Percentiles rank a stretch among this genome's conserved stretches.
phyloP scores from a whole-genome alignment of 2,797 vertebrate genomes.

The Setipinna tenuifilis region DNA sequence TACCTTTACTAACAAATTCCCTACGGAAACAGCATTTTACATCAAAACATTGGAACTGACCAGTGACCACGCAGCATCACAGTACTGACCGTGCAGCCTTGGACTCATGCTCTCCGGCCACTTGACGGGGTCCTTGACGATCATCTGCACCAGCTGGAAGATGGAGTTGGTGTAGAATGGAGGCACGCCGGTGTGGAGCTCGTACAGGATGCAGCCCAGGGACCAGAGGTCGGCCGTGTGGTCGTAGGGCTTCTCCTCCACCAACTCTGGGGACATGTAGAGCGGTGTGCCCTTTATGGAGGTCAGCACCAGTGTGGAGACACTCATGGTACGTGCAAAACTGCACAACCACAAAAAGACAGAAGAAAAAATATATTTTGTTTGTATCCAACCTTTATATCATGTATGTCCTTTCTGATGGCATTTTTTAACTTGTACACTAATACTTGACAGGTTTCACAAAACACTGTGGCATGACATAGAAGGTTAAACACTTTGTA shows the following conservation, averaged over 20 bases:
- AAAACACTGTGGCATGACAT: not conserved
- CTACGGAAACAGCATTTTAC: too few relatives aligned
- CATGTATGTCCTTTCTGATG: too few relatives aligned
- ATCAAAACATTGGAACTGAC: too few relatives aligned
- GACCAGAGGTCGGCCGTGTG: conserved; percentile 97
- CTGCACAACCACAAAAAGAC: conserved; percentile 61
- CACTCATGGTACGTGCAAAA: conserved; percentile 95
- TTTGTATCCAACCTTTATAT: too few relatives aligned
- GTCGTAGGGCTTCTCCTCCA: conserved; percentile 93
- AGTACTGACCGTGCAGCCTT: conserved; percentile 79
- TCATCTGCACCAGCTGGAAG: conserved; percentile 90
- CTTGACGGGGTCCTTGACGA: conserved; percentile 85
- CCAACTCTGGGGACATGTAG: conserved; percentile 97
- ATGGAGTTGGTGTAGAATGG: conserved; percentile 97
- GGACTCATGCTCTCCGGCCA: conserved; percentile 88
- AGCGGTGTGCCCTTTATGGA: conserved; percentile 97
- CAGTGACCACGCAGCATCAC: too few relatives aligned
- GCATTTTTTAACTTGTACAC: not conserved
- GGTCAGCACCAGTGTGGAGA: conserved; percentile 93
- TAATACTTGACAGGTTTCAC: not conserved
- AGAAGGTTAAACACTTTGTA: not conserved
- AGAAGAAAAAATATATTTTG: not conserved
- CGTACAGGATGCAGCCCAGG: conserved; percentile 95
- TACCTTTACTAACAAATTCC: too few relatives aligned
- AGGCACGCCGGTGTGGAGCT: conserved; percentile 91